Evolutionary conservation across 2,113 vertebrate species (phyloP).

Genomic region (Formicarius rufipectus): DNA sequence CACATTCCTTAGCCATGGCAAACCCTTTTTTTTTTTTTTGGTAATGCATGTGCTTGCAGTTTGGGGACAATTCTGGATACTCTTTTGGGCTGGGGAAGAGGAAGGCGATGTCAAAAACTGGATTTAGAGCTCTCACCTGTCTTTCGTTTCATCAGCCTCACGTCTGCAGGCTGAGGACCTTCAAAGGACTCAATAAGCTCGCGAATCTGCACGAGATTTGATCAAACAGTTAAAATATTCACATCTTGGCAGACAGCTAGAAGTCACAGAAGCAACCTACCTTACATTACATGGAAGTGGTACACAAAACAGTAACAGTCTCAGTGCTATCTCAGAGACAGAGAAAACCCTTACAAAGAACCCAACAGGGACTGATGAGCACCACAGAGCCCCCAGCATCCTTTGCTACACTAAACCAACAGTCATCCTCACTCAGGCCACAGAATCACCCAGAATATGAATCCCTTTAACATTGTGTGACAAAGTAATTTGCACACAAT

Average conservation of each 20-base stretch:
- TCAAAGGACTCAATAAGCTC: constrained; percentile 93
- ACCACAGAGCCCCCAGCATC: neutral
- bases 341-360: neutral
- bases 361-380: neutral
- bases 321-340: neutral
- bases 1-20: constrained; percentile 91
- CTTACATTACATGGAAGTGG: neutral
- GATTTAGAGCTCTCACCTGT: constrained; percentile 91
- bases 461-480: accelerated
- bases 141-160: constrained; percentile 98
- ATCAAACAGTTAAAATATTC: constrained; percentile 32
- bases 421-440: neutral
- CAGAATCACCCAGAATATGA: neutral
- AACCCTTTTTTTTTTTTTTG: constrained; percentile 73
- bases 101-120: constrained; percentile 69
- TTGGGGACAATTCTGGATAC: constrained; percentile 82
- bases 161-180: constrained; percentile 95
- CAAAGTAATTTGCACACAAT: neutral
- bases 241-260: neutral
- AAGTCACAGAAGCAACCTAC: neutral
- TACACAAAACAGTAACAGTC: neutral
- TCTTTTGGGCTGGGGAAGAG: constrained; percentile 82
- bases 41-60: constrained; percentile 82
- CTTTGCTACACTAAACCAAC: neutral
- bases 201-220: constrained; percentile 82